Evolutionary conservation across 2,797 vertebrate genomes (phyloP).

Genomic region (Platalea minor): DNA sequence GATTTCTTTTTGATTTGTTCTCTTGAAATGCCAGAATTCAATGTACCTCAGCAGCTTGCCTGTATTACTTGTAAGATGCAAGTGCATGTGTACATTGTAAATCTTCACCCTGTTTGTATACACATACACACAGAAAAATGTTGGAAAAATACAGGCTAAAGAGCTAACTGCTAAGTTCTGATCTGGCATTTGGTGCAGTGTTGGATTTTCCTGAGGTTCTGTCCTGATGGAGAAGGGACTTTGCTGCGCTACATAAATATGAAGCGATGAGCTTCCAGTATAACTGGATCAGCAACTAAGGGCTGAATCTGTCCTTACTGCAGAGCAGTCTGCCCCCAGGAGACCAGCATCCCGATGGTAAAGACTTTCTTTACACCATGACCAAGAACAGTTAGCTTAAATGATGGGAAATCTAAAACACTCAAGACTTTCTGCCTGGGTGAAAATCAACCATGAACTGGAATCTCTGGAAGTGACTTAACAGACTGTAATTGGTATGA

Average conservation of each 20-base stretch:
- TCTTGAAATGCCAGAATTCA: not conserved
- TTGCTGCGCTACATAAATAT: not conserved
- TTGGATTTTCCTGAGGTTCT: not conserved
- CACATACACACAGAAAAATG: rapidly evolving
- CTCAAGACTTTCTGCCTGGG: not conserved
- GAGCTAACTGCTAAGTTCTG: not conserved
- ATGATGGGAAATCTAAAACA: not conserved
- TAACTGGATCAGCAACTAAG: not conserved
- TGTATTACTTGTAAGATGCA: not conserved
- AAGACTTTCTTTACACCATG: not conserved
- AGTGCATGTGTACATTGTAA: not conserved
- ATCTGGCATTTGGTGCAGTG: not conserved
- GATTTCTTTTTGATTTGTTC: not conserved
- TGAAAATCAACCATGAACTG: not conserved
- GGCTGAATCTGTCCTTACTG: not conserved
- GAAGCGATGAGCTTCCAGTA: not conserved
- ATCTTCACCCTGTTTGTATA: not conserved
- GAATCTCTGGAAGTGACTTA: not conserved
- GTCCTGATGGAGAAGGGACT: not conserved
- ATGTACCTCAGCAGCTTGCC: not conserved
- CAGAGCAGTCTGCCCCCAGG: not conserved
- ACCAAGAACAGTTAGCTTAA: not conserved
- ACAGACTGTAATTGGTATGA: not conserved
- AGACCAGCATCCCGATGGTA: not conserved
- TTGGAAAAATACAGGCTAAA: not conserved